Percentiles rank a stretch among this genome's conserved stretches.
These are phyloP conservation scores for Caenorhabditis imperialis DNA, from an alignment of 2,888 invertebrate genomes.

Conservation along the genomic window DNA sequence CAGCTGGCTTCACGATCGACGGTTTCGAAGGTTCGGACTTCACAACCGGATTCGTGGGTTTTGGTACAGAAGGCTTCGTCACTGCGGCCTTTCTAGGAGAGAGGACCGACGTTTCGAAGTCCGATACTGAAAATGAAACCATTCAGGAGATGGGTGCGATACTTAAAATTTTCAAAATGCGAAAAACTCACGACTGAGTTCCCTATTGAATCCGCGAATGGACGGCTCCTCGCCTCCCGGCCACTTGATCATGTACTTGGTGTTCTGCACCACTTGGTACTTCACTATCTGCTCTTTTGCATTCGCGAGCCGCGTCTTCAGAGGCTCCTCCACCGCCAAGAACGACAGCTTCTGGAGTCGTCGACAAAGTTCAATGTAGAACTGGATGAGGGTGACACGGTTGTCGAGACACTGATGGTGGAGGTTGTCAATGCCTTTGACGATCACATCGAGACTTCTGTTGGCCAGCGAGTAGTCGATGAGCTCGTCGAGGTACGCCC, in stretches of 20 bases:
- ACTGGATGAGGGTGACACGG: conserved; percentile 8
- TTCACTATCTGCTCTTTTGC: conserved; percentile 13
- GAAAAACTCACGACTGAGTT: conserved; percentile 9
- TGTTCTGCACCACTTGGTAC: conserved; percentile 33
- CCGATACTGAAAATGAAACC: too few species aligned
- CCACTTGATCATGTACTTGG: conserved; percentile 29
- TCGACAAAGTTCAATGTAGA: conserved; percentile 34
- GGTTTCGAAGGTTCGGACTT: too few species aligned
- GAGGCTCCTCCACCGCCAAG: conserved; percentile 26
- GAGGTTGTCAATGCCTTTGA: conserved; percentile 23
- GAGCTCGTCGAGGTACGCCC: conserved; percentile 24
- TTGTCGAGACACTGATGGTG: conserved; percentile 11
- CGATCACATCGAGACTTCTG: not conserved
- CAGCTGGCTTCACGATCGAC: too few species aligned
- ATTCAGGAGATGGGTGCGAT: too few species aligned
- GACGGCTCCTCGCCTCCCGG: conserved; percentile 24
- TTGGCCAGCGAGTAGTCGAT: conserved; percentile 14
- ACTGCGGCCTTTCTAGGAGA: too few species aligned
- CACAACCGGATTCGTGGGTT: too few species aligned
- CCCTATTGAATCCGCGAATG: conserved; percentile 6
- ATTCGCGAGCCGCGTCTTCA: conserved; percentile 8
- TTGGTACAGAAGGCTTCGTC: too few species aligned
- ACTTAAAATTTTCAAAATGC: not conserved
- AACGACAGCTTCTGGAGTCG: conserved; percentile 31
- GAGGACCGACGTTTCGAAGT: too few species aligned